Percentiles rank a stretch among this genome's conserved stretches.
Conservation (phyloP, 1,140 invertebrate species). For the Drosophila obscura region DNA sequence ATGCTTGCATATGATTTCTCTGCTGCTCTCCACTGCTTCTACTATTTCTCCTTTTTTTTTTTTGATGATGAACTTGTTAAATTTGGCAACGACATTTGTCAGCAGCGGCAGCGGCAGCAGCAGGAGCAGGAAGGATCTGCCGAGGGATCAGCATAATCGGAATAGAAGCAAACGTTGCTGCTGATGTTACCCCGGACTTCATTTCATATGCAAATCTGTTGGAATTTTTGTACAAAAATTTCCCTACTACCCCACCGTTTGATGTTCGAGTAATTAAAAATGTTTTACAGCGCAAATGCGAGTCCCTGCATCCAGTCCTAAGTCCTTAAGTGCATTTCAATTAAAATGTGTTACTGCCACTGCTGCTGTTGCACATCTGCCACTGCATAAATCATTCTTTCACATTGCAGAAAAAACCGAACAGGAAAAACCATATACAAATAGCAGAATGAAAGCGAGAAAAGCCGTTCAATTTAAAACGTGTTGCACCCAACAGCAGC, state of each 20-base stretch:
- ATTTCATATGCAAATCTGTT: conserved; percentile 32
- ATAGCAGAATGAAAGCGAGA: background rate
- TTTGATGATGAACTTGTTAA: conserved; percentile 44
- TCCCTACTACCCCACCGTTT: too few relatives aligned
- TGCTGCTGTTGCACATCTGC: conserved; percentile 16
- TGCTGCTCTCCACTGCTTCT: conserved; percentile 14
- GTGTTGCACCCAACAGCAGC: conserved; percentile 47
- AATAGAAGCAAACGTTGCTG: conserved; percentile 9
- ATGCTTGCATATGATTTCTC: conserved; percentile 31
- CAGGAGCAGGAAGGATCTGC: background rate
- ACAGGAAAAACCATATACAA: background rate
- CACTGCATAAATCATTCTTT: conserved; percentile 64
- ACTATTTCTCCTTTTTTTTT: background rate
- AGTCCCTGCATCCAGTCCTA: conserved; percentile 7
- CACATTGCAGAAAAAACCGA: conserved; percentile 32
- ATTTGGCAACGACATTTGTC: conserved; percentile 73
- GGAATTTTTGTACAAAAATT: background rate
- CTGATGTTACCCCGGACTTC: conserved; percentile 6
- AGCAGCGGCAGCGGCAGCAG: conserved; percentile 28
- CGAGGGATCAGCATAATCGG: conserved; percentile 35
- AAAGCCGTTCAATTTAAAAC: conserved; percentile 76
- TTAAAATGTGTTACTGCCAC: conserved; percentile 52
- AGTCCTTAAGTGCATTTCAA: conserved; percentile 77
- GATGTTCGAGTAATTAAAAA: conserved; percentile 41
- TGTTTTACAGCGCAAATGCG: background rate